Base-by-base conservation (phyloP, 2,113 vertebrate genomes). In the Oreochromis tanganicae region DNA sequence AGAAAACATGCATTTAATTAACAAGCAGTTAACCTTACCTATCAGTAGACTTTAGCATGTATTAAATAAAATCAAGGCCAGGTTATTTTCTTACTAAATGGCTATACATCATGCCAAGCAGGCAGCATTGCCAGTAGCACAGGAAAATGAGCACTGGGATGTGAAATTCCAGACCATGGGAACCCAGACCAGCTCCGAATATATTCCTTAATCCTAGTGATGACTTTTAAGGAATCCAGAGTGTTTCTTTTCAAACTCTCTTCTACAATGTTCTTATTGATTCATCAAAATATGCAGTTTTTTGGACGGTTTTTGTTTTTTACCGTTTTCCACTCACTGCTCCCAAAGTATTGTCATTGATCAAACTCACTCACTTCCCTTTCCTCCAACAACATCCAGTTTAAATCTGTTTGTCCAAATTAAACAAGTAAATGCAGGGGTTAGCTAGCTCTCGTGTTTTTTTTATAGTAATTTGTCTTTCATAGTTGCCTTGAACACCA, bases 151-250 rank as follows among this genome's bases (percentile, higher is more conserved):
- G 92, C 95, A 94, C 85, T 71, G 78, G 21, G 91, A 95, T 94
- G 95, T 94, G 93, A 96, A 96, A 96, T 96, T 96, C 95, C 94
- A 92, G 83, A 79, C 91, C 87, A 90, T 94, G 91, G 93, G 94
- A 95, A 94, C 91, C 32, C 73, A 82, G 86, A 94, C 61, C 78
- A 81, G 88, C 89, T 88, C 88, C 55, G 83, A 91, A 91, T 91
- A 85, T 86, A 89, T 93, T 93, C 85, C 88, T 83, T 85, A 92
- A 93, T 93, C 91, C 83, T 59, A 24, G 43, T 91, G 92, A 91
- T 59, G 46, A 78, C 16, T 91, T 93, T 87, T 90, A 93, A 92
- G 90, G 87, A 85, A 93, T 93, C 80, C 85, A 90, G 50, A 91
- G 80, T 90, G 81, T 90, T 86, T 75, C 90, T 56, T 81, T 85